Evolutionary conservation across 1,140 invertebrate genomes (phyloP), one percentile per base, ranked within the genome.

Genomic region (Macrobrachium nipponense): DNA sequence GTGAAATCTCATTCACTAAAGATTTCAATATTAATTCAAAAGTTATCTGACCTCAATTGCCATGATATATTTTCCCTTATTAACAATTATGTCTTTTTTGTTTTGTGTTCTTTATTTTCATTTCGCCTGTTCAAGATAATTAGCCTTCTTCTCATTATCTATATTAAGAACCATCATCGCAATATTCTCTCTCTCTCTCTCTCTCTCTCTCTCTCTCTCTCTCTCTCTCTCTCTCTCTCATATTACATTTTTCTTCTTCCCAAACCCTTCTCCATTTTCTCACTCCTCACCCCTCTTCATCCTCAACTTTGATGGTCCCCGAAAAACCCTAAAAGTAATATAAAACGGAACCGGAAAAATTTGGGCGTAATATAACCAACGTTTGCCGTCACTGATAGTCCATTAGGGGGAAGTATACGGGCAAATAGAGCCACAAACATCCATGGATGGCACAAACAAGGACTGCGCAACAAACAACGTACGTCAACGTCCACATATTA

Each of bases 171-270:
- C 3, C 12, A 6, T 7, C 7, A 10, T 51, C 51, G 8, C 51
- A 12, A 51, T 0, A 51, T 51, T 23, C 2, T 11, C 70, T 36
- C 5, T 23, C 18, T 36, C 10, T 27, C 70, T 27, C 18, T 36
- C 23, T 44, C 17, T 73, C 70, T 27, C 64, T 66, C 64, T 66
- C 23, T 27, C 64, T 66, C 64, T 66, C 64, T 66, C 64, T 66
- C 64, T 66, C 64, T 27, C 23, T 27, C 64, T 66, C 23, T 68
- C 64, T 27, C 27, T 68, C n/a, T 27, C 64, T 20, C n/a, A n/a
- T 20, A 20, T 10, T 27, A 68, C 27, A 20, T 27, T 27, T 27
- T 68, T 6, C 8, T 68, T n/a, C 2, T 68, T 11, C 14, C 11
- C 8, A 2, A n/a, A 20, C 18, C 11, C 2, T 76, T 5, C 43